Percentiles rank a stretch among this genome's conserved stretches.
Evolutionary conservation across 37 sponge, comb jelly and placozoan species (phyloP).

Genomic region (Axinella damicornis): DNA sequence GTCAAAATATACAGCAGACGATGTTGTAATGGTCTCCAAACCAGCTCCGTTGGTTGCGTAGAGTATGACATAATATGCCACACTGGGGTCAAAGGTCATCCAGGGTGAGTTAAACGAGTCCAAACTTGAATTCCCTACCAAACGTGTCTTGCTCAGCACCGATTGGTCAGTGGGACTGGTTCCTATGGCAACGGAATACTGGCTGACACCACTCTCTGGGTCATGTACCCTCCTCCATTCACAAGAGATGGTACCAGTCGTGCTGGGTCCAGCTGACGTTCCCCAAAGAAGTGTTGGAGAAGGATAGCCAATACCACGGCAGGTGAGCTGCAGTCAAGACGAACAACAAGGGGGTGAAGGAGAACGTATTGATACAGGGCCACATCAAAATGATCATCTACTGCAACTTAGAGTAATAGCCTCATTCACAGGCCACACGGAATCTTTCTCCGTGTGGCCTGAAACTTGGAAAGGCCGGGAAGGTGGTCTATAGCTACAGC

Average conservation of each 20-base stretch:
- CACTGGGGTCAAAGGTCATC: slow-evolving; percentile 6
- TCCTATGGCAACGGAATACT: slow-evolving; percentile 66
- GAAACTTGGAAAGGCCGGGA: no score
- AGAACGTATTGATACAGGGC: no score
- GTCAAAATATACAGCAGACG: slow-evolving; percentile 33
- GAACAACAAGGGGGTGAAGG: not conserved
- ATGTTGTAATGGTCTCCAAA: slow-evolving; percentile 13
- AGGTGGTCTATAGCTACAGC: no score
- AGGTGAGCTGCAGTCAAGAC: slow-evolving; percentile 49
- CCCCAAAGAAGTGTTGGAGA: slow-evolving; percentile 3
- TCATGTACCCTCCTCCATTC: slow-evolving; percentile 61
- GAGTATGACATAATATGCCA: slow-evolving; percentile 50
- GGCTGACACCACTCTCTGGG: slow-evolving; percentile 50
- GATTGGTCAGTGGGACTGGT: slow-evolving; percentile 46
- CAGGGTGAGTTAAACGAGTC: slow-evolving; percentile 29
- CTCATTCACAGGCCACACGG: no score
- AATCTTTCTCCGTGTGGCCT: no score
- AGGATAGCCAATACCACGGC: slow-evolving; percentile 32
- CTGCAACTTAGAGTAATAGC: no score
- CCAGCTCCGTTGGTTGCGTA: slow-evolving; percentile 61
- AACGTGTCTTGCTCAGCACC: slow-evolving; percentile 1
- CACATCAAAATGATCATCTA: no score
- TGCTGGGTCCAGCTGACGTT: not conserved
- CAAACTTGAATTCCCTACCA: slow-evolving; percentile 25
- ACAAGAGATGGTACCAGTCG: slow-evolving; percentile 41